Conservation (phyloP, 1,140 invertebrate genomes). For the Dendroctonus valens region DNA sequence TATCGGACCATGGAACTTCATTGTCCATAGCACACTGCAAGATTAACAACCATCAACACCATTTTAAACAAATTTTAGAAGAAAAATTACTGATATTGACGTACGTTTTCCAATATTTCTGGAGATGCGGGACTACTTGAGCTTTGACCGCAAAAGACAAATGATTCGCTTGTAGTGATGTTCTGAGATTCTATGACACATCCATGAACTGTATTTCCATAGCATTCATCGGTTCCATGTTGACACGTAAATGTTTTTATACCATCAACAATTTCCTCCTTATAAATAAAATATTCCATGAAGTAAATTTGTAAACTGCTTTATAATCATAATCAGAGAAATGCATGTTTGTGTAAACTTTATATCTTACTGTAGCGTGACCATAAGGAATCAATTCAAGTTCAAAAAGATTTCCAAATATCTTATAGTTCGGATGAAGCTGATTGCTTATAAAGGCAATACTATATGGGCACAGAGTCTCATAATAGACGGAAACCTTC, state of each 20-base stretch:
- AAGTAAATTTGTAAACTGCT: too few species aligned
- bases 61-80: too few species aligned
- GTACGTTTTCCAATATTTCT: background rate
- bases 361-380: background rate
- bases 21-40: slow-evolving; percentile 53
- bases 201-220: slow-evolving; percentile 63
- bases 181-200: slow-evolving; percentile 50
- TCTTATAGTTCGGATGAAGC: slow-evolving; percentile 39
- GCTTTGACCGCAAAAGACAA: slow-evolving; percentile 13
- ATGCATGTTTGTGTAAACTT: background rate
- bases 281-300: too few species aligned
- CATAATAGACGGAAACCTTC: slow-evolving; percentile 65
- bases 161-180: slow-evolving; percentile 2
- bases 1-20: slow-evolving; percentile 44
- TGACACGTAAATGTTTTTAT: slow-evolving; percentile 15
- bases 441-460: slow-evolving; percentile 51
- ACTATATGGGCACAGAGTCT: slow-evolving; percentile 76
- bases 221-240: slow-evolving; percentile 62
- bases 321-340: too few species aligned
- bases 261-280: slow-evolving; percentile 14
- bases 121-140: slow-evolving; percentile 1
- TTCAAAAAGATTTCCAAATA: background rate
- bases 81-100: too few species aligned
- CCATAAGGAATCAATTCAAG: background rate
- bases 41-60: background rate